Percentiles rank a stretch among this genome's conserved stretches.
These are phyloP conservation scores for Myxocyprinus asiaticus DNA, from an alignment of 2,113 vertebrate genomes.

Conservation along the genomic window DNA sequence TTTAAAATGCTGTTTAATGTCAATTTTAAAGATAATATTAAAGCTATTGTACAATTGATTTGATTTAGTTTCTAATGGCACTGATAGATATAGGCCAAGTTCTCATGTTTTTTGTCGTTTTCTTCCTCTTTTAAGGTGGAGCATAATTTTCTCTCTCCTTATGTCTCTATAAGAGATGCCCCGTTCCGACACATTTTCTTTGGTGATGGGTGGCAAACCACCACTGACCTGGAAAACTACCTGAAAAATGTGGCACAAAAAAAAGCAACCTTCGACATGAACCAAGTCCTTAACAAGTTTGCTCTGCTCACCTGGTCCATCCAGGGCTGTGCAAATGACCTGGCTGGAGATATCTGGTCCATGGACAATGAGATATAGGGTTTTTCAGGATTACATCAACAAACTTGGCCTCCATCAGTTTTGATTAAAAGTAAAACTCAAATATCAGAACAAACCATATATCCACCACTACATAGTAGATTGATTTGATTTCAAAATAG, in stretches of 20 bases:
- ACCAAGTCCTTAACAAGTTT: slow-evolving; percentile 79
- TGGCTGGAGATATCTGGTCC: slow-evolving; percentile 84
- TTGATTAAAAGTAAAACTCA: not conserved
- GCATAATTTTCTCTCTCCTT: slow-evolving; percentile 86
- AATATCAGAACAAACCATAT: not conserved
- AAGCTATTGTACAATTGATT: too few species aligned
- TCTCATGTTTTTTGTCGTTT: not conserved
- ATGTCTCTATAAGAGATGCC: slow-evolving; percentile 76
- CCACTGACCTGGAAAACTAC: slow-evolving; percentile 74
- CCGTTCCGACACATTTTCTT: slow-evolving; percentile 91
- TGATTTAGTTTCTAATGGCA: not conserved
- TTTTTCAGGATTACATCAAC: not conserved
- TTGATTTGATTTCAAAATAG: slow-evolving; percentile 10
- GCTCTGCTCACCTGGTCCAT: slow-evolving; percentile 89
- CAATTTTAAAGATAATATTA: too few species aligned
- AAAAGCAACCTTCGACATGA: slow-evolving; percentile 54
- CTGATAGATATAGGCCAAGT: not conserved
- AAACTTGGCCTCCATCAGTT: not conserved
- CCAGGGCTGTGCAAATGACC: slow-evolving; percentile 85
- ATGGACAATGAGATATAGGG: slow-evolving; percentile 78
- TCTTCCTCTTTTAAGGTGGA: slow-evolving; percentile 78
- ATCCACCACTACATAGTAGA: not conserved
- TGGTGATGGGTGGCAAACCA: slow-evolving; percentile 83
- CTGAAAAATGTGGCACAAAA: slow-evolving; percentile 58
- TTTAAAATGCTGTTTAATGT: too few species aligned